Evolutionary conservation across 2,113 vertebrate species (phyloP), one percentile per base, ranked within the genome.

Genomic region (Cichladusa arquata): DNA sequence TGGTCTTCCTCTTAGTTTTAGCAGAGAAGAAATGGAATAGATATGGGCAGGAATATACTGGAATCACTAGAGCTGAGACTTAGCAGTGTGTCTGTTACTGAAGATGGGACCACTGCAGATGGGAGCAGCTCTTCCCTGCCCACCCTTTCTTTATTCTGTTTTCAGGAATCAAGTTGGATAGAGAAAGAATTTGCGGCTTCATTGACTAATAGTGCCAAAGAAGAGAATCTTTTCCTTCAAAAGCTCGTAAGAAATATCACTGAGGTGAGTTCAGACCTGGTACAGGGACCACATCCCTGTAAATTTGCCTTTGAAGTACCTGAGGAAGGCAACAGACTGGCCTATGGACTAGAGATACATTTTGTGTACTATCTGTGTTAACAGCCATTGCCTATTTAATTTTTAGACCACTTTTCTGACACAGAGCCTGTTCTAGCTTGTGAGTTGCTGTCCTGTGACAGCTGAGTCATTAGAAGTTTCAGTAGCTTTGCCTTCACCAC

Each of bases 221-320:
- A 97, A 64, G 97, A 98, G 71, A 98, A 94, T 86, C 28, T 97
- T 89, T 97, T 94, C 57, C 94, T 98, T 70, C 97, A 97, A 54
- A 97, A 96, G 58, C 69, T 97, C 83, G 96, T 98, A 51, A 97
- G 95, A 95, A 96, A 89, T 51, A 97, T 98, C 96, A 97, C 95
- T 31, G 96, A 97, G 95, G 98, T 97, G 86, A 83, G 90, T 94
- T 50, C 5, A 25, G 36, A 65, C 20, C n/a, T 61, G 48, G 14
- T 60, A 40, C 40, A 61, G 40, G 29, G 51, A 50, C 40, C 12
- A 5, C 31, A 16, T 58, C 12, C 4, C 22, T 61, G 11, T 73
- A 29, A 36, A 79, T 67, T 44, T 70, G 26, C 25, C 80, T 45
- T 60, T 38, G 20, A 91, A 56, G 29, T 73, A 40, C 26, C 47